Conservation (phyloP, 2,888 invertebrate genomes). For the Apoda limacodes region DNA sequence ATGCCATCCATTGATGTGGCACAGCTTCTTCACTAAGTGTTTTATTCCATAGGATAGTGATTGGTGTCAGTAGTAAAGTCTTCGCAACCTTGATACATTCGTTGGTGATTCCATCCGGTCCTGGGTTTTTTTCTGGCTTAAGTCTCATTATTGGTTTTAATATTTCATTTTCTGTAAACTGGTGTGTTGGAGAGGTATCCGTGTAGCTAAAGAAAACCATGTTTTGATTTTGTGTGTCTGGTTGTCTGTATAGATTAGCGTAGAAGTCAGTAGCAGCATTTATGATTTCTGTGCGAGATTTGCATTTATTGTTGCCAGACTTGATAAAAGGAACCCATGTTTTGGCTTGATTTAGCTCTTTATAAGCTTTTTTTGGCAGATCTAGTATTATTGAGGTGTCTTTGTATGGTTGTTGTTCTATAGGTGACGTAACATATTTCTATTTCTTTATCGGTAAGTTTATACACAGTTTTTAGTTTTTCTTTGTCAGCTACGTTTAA, state of each 20-base stretch:
- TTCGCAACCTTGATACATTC: no score
- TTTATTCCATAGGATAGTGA: no score
- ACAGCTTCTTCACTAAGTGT: no score
- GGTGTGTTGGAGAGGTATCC: conserved; percentile 1
- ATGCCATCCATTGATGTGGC: no score
- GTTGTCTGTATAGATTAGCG: conserved; percentile 1
- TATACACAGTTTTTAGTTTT: conserved; percentile 1
- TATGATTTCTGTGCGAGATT: conserved; percentile 11
- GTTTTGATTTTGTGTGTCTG: conserved; percentile 1
- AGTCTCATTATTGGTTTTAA: no score
- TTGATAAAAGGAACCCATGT: conserved; percentile 2
- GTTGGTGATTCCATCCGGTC: no score
- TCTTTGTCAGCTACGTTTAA: conserved; percentile 1
- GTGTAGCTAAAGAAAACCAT: conserved; percentile 1
- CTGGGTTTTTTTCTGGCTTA: no score
- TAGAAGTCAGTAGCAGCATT: conserved; percentile 5
- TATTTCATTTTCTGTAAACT: conserved; percentile 2
- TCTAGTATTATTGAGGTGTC: conserved; percentile 1
- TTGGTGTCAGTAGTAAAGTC: no score
- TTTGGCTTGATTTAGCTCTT: conserved; percentile 2
- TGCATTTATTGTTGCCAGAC: conserved; percentile 6
- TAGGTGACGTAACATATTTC: background rate
- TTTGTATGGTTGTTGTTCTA: conserved; percentile 1
- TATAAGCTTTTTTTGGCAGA: conserved; percentile 1
- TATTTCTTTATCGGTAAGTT: conserved; percentile 1